Evolutionary conservation across 2,113 vertebrate genomes (phyloP).

Genomic region (Odontophorus gujanensis): DNA sequence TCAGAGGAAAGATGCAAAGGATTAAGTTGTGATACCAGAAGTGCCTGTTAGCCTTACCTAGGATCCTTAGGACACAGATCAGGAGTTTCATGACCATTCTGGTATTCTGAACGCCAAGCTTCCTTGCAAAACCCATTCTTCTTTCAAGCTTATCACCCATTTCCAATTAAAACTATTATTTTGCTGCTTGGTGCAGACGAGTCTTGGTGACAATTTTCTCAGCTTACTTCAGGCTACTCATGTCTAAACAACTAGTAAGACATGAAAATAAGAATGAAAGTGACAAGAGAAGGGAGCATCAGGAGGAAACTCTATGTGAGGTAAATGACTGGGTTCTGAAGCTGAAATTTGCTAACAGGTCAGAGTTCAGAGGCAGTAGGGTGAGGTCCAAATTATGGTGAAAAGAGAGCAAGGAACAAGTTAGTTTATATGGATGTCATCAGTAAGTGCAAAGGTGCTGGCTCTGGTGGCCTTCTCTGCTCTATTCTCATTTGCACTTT

Average conservation of each 20-base stretch:
- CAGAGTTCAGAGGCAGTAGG: neutral
- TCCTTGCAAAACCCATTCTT: conserved; percentile 3
- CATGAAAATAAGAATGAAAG: neutral
- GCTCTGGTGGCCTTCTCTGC: neutral
- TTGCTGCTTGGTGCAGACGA: neutral
- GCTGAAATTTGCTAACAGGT: neutral
- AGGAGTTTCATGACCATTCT: conserved; percentile 7
- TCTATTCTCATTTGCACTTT: neutral
- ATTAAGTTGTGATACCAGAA: conserved; percentile 54
- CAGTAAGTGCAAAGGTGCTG: neutral
- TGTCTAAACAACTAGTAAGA: neutral
- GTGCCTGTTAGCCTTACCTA: conserved; percentile 17
- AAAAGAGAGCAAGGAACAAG: neutral
- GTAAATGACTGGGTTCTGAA: neutral
- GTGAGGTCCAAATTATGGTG: neutral
- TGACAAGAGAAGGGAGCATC: neutral
- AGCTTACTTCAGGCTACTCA: neutral
- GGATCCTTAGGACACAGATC: conserved; percentile 51
- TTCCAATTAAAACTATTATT: neutral
- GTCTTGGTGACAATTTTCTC: neutral
- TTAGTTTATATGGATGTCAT: neutral
- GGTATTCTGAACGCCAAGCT: neutral
- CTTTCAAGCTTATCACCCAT: conserved; percentile 26
- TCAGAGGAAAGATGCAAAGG: conserved; percentile 63
- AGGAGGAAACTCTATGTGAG: neutral